Base-by-base conservation (phyloP, 1,140 invertebrate genomes). In the Drosophila sulfurigaster region DNA sequence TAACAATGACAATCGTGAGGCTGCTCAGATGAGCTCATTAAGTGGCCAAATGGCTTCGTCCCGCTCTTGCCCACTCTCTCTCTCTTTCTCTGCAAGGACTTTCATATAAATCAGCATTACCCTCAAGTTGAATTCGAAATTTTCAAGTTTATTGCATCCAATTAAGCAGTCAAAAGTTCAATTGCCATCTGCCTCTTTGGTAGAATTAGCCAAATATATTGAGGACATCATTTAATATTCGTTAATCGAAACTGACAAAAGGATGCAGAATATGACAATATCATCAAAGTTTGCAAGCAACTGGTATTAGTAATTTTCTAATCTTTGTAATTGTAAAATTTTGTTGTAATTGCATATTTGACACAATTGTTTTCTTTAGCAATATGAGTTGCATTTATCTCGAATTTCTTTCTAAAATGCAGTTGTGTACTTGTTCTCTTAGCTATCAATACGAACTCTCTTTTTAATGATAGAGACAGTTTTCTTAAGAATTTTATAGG, bases 1-100 rank as follows among this genome's bases (percentile, higher is more conserved):
- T 74, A 43, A 20, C 68, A 71, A 71, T 56, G 51, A 46, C 68
- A 71, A 41, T 65, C 64, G 70, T 51, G 16, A 38, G 8, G 16
- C 54, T 54, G 46, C 56, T 25, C 20, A 59, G 64, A 58, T 65
- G 32, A 57, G 60, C 56, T 66, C 48, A 35, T 68, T 60, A 35
- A 60, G 38, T 60, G 65, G 56, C 51, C 63, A 64, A 64, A 54
- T 71, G 41, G 54, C 35, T 32, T 60, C 54, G 16, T 38, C 8
- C 32, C 4, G 13, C 32, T 38, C 13, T 5, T 1, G 35, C 59
- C n/a, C 15, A 3, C 20, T 20, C 30, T n/a, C 5, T 2, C 4
- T 13, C 15, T 8, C 28, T 15, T 32, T 13, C 2, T n/a, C n/a
- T 43, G 1, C n/a, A 38, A 38, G 11, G n/a, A n/a, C n/a, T 1